phyloP scores from a whole-genome alignment of 2,888 invertebrate species.

The Agriopis marginaria region DNA sequence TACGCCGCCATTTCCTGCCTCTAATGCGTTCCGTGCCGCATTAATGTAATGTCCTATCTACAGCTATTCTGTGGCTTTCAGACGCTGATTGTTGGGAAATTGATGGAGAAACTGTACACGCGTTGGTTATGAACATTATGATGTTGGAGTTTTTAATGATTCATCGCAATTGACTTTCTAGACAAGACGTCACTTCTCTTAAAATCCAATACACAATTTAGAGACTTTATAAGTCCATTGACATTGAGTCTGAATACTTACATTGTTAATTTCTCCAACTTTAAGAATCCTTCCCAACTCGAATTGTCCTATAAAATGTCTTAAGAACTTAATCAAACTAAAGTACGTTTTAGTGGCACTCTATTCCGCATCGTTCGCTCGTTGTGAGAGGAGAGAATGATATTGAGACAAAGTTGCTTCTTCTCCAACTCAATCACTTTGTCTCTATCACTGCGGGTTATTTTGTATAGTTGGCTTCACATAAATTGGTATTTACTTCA shows the following conservation, averaged over 20 bases:
- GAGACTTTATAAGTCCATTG: slow-evolving; percentile 15
- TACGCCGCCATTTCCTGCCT: slow-evolving; percentile 76
- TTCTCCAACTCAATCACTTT: slow-evolving; percentile 74
- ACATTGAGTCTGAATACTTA: slow-evolving; percentile 5
- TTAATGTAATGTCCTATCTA: slow-evolving; percentile 57
- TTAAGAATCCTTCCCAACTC: slow-evolving; percentile 36
- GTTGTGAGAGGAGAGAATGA: slow-evolving; percentile 54
- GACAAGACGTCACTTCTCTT: neutral
- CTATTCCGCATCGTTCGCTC: slow-evolving; percentile 44
- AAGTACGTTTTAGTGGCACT: slow-evolving; percentile 59
- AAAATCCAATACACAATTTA: neutral
- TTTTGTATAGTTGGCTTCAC: slow-evolving; percentile 39
- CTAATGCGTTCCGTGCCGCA: slow-evolving; percentile 75
- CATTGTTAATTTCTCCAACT: slow-evolving; percentile 32
- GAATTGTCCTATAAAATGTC: slow-evolving; percentile 46
- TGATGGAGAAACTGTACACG: slow-evolving; percentile 35
- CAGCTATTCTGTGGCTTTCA: slow-evolving; percentile 56
- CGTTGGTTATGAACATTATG: slow-evolving; percentile 29
- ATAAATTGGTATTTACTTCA: slow-evolving; percentile 43
- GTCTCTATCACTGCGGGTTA: slow-evolving; percentile 58
- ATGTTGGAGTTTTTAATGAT: slow-evolving; percentile 10
- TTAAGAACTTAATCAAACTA: slow-evolving; percentile 63
- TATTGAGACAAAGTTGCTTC: slow-evolving; percentile 72
- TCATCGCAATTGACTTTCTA: neutral
- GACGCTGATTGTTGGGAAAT: slow-evolving; percentile 40